Base-by-base conservation (phyloP, 2,888 invertebrate genomes). In the Theretra japonica region DNA sequence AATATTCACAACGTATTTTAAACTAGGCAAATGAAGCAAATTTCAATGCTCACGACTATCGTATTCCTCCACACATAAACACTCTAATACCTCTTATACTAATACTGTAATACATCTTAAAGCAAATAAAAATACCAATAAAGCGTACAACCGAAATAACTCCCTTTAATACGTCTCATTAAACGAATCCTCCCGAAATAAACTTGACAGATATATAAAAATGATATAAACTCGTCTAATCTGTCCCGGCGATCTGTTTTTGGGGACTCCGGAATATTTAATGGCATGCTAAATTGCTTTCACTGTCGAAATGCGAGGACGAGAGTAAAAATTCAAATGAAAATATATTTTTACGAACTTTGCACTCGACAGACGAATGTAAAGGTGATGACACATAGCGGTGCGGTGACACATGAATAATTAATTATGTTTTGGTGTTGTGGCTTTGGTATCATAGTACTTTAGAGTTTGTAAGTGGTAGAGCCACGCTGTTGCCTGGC, bases 251-350 rank as follows among this genome's bases (percentile, higher is more conserved):
- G 70, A 56, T 33, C 23, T 70, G 58, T 21, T 73, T 70, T 70
- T 53, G 41, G 53, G 53, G 48, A 56, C 70, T 74, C 30, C 59
- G 69, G 75, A 77, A 73, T 72, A 72, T 77, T 71, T 72, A 60
- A 73, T 72, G 72, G 68, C 70, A 60, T 62, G 23, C 59, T 48
- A 73, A 75, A 75, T 75, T 72, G 72, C 74, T 74, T 74, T 73
- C 41, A 56, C 71, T 73, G 68, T 73, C 70, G 70, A 69, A 69
- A 56, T 69, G 69, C 56, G 21, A 23, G 41, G 33, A 71, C 56
- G 65, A 65, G 65, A 71, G 56, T 62, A 70, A 73, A 74, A 73
- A 56, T 48, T 73, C 70, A 62, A 71, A 60, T 70, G 59, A 69
- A 33, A 69, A 65, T 65, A 48, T 41, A 41, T 65, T 23, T 65